Evolutionary conservation across 1,140 invertebrate genomes (phyloP).

Genomic region (Diorhabda elongata): DNA sequence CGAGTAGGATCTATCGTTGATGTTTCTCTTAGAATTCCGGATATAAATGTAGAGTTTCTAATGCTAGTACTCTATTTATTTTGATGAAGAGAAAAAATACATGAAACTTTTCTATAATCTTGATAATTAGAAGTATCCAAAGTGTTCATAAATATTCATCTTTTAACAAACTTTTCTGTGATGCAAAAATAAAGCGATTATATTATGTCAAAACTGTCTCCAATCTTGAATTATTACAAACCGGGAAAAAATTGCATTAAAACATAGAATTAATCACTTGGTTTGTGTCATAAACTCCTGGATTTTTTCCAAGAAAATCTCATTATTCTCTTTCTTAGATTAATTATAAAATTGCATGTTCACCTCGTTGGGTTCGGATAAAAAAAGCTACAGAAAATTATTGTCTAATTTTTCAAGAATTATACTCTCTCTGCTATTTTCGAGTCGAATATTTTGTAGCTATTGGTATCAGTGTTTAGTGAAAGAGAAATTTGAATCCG

Average conservation of each 20-base stretch:
- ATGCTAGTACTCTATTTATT: no score
- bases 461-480: no score
- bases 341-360: conserved; percentile 3
- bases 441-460: neutral
- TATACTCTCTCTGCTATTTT: neutral
- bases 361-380: conserved; percentile 1
- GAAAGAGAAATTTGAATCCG: no score
- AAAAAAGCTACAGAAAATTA: neutral
- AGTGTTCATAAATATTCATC: neutral
- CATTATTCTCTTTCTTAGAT: conserved; percentile 2
- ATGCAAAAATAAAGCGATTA: neutral
- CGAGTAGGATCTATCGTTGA: no score
- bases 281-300: neutral
- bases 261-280: conserved; percentile 1
- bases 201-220: conserved; percentile 2
- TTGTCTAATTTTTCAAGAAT: conserved; percentile 1
- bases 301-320: conserved; percentile 1
- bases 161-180: neutral
- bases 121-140: neutral
- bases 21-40: no score
- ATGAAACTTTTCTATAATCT: no score
- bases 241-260: conserved; percentile 1
- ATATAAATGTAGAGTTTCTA: no score
- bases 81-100: no score
- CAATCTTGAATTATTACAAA: conserved; percentile 3